A percentile compares a stretch with the other conserved stretches of the same genome.
Conservation (phyloP, 35 echinoderm and acorn worm genomes). For the Ophioderma brevispina region DNA sequence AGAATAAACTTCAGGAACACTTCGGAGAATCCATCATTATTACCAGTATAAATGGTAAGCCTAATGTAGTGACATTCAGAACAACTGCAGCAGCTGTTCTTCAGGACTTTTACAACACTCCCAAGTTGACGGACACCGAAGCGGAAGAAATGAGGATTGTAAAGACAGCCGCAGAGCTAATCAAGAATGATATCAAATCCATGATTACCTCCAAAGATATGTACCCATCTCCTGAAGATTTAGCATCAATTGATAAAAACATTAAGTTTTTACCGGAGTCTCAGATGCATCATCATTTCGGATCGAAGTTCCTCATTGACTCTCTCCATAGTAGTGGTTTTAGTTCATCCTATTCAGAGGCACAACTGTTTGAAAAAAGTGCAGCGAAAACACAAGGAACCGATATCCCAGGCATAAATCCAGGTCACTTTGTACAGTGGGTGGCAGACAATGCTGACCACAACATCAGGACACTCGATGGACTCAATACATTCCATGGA, state of each 20-base stretch:
- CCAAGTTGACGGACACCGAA: background rate
- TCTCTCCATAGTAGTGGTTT: background rate
- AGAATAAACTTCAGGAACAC: constrained; percentile 1
- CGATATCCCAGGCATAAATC: background rate
- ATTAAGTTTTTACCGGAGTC: background rate
- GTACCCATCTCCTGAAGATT: background rate
- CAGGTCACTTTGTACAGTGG: constrained; percentile 24
- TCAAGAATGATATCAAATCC: constrained; percentile 53
- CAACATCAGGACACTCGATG: constrained; percentile 41
- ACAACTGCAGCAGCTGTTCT: constrained; percentile 18
- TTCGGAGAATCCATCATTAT: constrained; percentile 32
- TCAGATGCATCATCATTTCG: constrained; percentile 74
- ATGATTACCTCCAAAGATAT: background rate
- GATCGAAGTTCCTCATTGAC: constrained; percentile 59
- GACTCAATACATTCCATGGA: constrained; percentile 17
- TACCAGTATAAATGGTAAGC: constrained; percentile 57
- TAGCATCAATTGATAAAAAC: background rate
- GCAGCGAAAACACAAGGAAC: background rate
- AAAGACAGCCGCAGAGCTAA: constrained; percentile 30
- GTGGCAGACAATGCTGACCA: constrained; percentile 51
- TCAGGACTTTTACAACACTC: constrained; percentile 45
- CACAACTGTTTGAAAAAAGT: constrained; percentile 28
- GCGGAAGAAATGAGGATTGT: too few species aligned
- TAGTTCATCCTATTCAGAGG: constrained; percentile 46
- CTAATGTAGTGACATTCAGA: constrained; percentile 56